Conservation (phyloP, 1,140 invertebrate species). For the Varroa destructor region DNA sequence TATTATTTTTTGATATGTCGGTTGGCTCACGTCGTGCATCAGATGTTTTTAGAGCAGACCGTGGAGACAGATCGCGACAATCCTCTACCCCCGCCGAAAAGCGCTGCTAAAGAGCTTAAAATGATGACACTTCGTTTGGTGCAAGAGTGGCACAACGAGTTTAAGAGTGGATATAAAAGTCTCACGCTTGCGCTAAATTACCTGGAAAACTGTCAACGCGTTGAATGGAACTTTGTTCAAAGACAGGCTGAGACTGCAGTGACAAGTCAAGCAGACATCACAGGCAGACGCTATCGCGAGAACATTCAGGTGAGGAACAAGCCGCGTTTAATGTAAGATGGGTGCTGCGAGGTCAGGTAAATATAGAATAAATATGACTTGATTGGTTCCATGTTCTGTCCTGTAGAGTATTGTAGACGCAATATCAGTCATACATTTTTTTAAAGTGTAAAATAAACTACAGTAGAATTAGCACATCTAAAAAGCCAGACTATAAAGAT, state of each 20-base stretch:
- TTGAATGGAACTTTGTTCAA: conserved; percentile 30
- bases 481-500: too few species aligned
- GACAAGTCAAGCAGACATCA: conserved; percentile 26
- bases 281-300: not conserved
- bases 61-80: conserved; percentile 42
- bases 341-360: conserved; percentile 33
- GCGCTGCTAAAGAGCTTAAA: conserved; percentile 43
- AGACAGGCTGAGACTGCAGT: not conserved
- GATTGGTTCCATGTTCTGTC: too few species aligned
- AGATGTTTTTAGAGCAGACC: conserved; percentile 42
- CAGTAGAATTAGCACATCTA: too few species aligned
- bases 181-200: conserved; percentile 45
- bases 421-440: too few species aligned
- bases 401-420: too few species aligned
- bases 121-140: conserved; percentile 41
- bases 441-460: too few species aligned
- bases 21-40: too few species aligned
- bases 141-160: conserved; percentile 45
- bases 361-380: conserved; percentile 31
- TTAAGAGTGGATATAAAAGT: conserved; percentile 44
- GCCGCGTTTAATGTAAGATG: not conserved
- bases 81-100: conserved; percentile 45
- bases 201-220: conserved; percentile 45
- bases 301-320: not conserved
- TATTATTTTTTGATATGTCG: too few species aligned